Evolutionary conservation across 2,113 vertebrate species (phyloP), one percentile per base, ranked within the genome.

Genomic region (Pelecanus crispus): DNA sequence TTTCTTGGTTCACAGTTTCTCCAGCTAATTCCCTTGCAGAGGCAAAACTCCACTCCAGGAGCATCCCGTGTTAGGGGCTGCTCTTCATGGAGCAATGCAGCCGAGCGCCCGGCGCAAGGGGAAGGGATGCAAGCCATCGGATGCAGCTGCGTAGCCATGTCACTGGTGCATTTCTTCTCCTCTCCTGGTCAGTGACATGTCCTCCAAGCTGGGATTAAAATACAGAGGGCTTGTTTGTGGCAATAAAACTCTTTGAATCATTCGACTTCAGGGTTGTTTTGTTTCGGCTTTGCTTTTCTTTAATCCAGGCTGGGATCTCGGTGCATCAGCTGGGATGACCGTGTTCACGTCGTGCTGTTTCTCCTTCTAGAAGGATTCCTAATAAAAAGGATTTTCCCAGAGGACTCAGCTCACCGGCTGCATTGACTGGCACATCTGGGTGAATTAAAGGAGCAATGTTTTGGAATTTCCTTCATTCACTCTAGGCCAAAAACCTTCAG

Each of bases 91-190:
- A 34, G 52, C 0, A 3, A 66, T 1, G 4, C 78, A 31, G 22
- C 25, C 11, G 3, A 36, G 49, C 17, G 2, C 34, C 62, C 4
- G 1, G 29, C 2, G 3, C 17, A 8, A 55, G 24, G 15, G 26
- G 61, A 53, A 21, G 28, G 36, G 74, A n/a, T 16, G 45, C 29
- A 32, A 67, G 21, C 47, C 61, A 24, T 16, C 1, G 3, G 44
- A 24, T 25, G 44, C 32, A 11, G 14, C 31, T 36, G 28, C 4
- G 3, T 2, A 90, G 65, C 63, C 13, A 17, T 9, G 0, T 24
- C 7, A 0, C 34, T 14, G 19, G 11, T 7, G 36, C 34, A 11
- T 72, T 55, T 61, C 40, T 52, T 25, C 77, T 17, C 47, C 59
- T 59, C 13, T n/a, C 53, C 70, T 25, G 40, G 42, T 40, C 24